Conservation (phyloP, 2,888 invertebrate genomes). For the Pammene fasciana region DNA sequence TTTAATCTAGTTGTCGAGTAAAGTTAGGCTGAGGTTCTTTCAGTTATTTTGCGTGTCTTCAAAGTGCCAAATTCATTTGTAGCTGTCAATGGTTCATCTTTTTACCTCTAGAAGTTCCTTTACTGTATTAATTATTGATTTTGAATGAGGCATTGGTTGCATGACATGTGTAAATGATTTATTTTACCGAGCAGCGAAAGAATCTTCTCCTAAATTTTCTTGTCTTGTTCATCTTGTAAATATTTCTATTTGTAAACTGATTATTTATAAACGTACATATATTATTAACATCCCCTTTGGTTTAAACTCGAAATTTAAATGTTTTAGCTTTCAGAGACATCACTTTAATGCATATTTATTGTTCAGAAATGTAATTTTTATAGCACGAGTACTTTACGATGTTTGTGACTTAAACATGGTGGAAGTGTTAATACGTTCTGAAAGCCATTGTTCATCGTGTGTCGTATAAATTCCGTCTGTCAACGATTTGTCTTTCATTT, state of each 20-base stretch:
- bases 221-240: slow-evolving; percentile 60
- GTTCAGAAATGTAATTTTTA: slow-evolving; percentile 8
- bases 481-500: slow-evolving; percentile 63
- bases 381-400: slow-evolving; percentile 11
- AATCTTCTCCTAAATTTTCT: slow-evolving; percentile 67
- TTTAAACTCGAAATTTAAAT: slow-evolving; percentile 58
- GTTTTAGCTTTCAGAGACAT: slow-evolving; percentile 20
- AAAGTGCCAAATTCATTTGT: slow-evolving; percentile 77
- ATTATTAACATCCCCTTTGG: slow-evolving; percentile 39
- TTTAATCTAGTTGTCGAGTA: slow-evolving; percentile 60
- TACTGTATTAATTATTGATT: slow-evolving; percentile 54
- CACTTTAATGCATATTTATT: slow-evolving; percentile 10
- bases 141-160: slow-evolving; percentile 48
- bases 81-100: slow-evolving; percentile 61
- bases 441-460: slow-evolving; percentile 37
- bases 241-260: slow-evolving; percentile 73
- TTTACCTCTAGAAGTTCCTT: slow-evolving; percentile 69
- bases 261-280: slow-evolving; percentile 58
- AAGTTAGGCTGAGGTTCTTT: slow-evolving; percentile 74
- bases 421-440: slow-evolving; percentile 14
- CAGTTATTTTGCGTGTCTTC: slow-evolving; percentile 60
- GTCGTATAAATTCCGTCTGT: slow-evolving; percentile 50
- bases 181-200: slow-evolving; percentile 60
- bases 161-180: slow-evolving; percentile 38
- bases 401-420: slow-evolving; percentile 15